Conservation (phyloP, 2,888 invertebrate genomes). For the Argyra leucocephala region DNA sequence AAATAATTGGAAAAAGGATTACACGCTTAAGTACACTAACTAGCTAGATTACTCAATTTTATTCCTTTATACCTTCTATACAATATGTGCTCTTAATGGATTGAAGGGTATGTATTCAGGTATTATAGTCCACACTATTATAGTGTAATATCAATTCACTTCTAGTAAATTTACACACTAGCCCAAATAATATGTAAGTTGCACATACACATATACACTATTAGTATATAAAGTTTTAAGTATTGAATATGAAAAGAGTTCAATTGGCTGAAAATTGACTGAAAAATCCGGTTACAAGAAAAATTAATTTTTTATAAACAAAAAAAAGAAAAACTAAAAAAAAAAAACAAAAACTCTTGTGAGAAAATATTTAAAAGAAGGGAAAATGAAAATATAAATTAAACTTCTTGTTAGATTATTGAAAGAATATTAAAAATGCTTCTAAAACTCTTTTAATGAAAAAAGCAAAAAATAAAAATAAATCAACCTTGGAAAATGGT, state of each 20-base stretch:
- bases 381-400: background rate
- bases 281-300: background rate
- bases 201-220: background rate
- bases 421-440: background rate
- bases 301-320: background rate
- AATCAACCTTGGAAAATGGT: background rate
- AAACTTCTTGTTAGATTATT: background rate
- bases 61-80: no score
- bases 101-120: no score
- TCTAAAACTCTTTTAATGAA: background rate
- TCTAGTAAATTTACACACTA: background rate
- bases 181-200: background rate
- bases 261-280: conserved; percentile 6
- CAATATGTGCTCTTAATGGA: no score
- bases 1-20: conserved; percentile 3
- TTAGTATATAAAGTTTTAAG: background rate
- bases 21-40: background rate
- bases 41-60: background rate
- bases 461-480: background rate
- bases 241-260: background rate
- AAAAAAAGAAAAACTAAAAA: background rate
- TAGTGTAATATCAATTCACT: no score
- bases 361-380: background rate
- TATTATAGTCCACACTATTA: no score
- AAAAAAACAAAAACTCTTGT: background rate